Evolutionary conservation across 1,140 invertebrate genomes (phyloP), one percentile per base, ranked within the genome.

Genomic region (Paramacrobiotus metropolitanus): DNA sequence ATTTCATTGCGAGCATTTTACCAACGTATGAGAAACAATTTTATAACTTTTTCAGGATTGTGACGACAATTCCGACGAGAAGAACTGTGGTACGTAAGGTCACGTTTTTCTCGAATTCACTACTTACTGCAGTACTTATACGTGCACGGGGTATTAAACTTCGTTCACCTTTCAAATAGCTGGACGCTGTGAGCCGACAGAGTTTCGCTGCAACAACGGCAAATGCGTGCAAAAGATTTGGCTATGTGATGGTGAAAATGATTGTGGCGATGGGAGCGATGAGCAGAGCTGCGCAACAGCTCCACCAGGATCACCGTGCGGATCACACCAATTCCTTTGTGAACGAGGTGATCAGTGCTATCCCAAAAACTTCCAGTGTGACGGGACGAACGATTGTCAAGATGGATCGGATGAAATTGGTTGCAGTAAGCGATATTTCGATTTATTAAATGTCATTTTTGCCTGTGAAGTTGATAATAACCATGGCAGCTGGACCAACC

Each of bases 291-390:
- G 85, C 66, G 74, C 70, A 0, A 70, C 75, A 4, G 69, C 70
- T 29, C 71, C 73, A 2, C 78, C 78, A 30, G 71, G 81, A 3
- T 80, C 83, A 1, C 73, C 77, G 0, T 97, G 92, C 68, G 74
- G 76, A 21, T 77, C 81, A 48, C 80, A 82, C 64, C 89, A 97
- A 71, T 96, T 83, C 72, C 76, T 82, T 62, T 97, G 93, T 70
- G 61, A 66, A 21, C 79, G 78, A 59, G 77, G 79, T 2, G 74
- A 81, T 63, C 90, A 96, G 71, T 97, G 93, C 68, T 84, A 97
- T 64, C 91, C 90, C 0, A 85, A 83, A 70, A 83, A 81, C 64
- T 96, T 87, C 75, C 88, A 95, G 66, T 97, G 93, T 73, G 94
- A 98, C 71, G 77, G 79, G 34, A 80, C 87, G 66, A 77, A 77